A percentile compares a stretch with the other conserved stretches of the same genome.
phyloP scores from a whole-genome alignment of 2,797 vertebrate genomes.

The Aythya fuligula region DNA sequence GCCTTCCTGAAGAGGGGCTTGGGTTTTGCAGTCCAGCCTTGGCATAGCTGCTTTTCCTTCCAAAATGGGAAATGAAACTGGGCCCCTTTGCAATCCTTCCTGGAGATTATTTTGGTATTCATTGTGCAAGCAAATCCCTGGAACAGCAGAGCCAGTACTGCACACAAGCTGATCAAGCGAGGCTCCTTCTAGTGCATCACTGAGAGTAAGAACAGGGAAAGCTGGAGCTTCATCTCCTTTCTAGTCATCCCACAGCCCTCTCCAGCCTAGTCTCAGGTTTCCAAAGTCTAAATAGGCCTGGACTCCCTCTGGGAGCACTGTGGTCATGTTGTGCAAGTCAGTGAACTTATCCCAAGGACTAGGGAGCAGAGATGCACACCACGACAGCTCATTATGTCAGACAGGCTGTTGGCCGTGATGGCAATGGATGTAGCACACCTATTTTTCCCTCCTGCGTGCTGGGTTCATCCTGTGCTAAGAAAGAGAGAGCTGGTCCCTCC shows the following conservation, averaged over 20 bases:
- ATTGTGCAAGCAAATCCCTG: slow-evolving; percentile 51
- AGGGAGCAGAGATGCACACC: not conserved
- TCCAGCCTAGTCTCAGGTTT: not conserved
- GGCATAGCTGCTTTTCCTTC: slow-evolving; percentile 4
- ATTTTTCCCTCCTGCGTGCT: not conserved
- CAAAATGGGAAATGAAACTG: slow-evolving; percentile 70
- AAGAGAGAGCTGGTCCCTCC: not conserved
- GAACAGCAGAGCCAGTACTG: not conserved
- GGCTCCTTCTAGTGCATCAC: not conserved
- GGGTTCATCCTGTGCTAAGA: not conserved
- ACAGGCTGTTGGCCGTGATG: not conserved
- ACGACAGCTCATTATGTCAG: not conserved
- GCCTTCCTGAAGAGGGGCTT: not conserved
- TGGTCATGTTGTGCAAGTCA: not conserved
- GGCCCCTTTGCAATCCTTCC: slow-evolving; percentile 55
- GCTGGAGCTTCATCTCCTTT: not conserved
- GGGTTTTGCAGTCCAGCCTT: slow-evolving; percentile 14
- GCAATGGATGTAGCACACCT: not conserved
- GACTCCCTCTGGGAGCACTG: not conserved
- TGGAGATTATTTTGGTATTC: slow-evolving; percentile 67
- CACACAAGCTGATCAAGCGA: not conserved
- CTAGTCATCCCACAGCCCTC: not conserved
- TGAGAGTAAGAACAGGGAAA: not conserved
- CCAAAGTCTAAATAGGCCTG: not conserved
- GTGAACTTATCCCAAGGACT: not conserved